Evolutionary conservation across 2,888 invertebrate species (phyloP).

Genomic region (Limnephilus marmoratus): DNA sequence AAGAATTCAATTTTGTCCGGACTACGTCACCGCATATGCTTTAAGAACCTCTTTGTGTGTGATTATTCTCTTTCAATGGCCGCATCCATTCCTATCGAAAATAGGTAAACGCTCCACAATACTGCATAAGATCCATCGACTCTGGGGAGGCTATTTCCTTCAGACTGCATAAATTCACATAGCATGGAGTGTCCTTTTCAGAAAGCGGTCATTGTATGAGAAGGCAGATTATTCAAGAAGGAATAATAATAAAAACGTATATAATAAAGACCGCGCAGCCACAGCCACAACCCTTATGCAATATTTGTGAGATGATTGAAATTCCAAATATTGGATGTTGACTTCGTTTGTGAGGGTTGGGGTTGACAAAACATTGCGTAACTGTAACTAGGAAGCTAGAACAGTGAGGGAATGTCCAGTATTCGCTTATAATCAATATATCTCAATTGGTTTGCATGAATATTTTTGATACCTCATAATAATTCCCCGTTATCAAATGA

Average conservation of each 20-base stretch:
- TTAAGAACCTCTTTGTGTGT: background rate
- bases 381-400: background rate
- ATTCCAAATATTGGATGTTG: background rate
- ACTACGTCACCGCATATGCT: background rate
- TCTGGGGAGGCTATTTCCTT: background rate
- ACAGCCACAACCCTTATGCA: too few species aligned
- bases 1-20: background rate
- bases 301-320: background rate
- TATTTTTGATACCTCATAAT: too few species aligned
- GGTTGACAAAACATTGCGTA: background rate
- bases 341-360: background rate
- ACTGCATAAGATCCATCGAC: background rate
- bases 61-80: background rate
- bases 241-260: background rate
- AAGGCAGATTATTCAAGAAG: background rate
- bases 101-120: background rate
- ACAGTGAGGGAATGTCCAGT: background rate
- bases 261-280: background rate
- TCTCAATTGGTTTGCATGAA: too few species aligned
- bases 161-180: slow-evolving; percentile 15
- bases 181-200: background rate
- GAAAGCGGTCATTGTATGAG: background rate
- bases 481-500: too few species aligned
- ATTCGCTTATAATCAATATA: background rate
- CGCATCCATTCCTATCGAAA: background rate